phyloP scores from a whole-genome alignment of 2,888 invertebrate species.

The Andrena fulva region DNA sequence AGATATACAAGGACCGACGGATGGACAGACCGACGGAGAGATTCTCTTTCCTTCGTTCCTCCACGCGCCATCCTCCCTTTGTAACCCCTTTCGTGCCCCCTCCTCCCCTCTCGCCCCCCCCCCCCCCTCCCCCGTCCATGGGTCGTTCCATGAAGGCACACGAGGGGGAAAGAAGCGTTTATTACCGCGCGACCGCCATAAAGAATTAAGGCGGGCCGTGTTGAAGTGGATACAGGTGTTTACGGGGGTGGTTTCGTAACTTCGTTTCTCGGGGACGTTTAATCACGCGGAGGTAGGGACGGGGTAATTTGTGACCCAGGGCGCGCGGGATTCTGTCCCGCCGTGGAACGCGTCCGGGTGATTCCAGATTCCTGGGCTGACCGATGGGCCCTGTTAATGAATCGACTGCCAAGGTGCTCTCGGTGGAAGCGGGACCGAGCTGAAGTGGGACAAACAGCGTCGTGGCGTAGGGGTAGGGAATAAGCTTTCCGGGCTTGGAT shows the following conservation, averaged over 20 bases:
- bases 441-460: too few species aligned
- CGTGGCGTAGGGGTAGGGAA: too few species aligned
- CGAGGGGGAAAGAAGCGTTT: conserved; percentile 23
- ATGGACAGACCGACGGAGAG: conserved; percentile 67
- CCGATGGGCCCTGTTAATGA: too few species aligned
- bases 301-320: conserved; percentile 30
- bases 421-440: too few species aligned
- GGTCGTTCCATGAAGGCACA: conserved; percentile 14
- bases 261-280: conserved; percentile 31
- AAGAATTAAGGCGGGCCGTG: conserved; percentile 37
- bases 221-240: conserved; percentile 40
- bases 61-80: conserved; percentile 13
- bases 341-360: too few species aligned
- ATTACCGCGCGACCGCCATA: conserved; percentile 43
- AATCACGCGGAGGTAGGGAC: conserved; percentile 28
- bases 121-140: conserved; percentile 1
- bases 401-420: too few species aligned
- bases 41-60: conserved; percentile 69
- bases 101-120: background rate
- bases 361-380: too few species aligned
- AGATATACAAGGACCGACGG: conserved; percentile 75
- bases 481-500: background rate
- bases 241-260: conserved; percentile 42
- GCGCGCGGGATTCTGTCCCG: too few species aligned
- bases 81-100: conserved; percentile 15